Base-by-base conservation (phyloP, 2,888 invertebrate species). In the Litoditis marina region DNA sequence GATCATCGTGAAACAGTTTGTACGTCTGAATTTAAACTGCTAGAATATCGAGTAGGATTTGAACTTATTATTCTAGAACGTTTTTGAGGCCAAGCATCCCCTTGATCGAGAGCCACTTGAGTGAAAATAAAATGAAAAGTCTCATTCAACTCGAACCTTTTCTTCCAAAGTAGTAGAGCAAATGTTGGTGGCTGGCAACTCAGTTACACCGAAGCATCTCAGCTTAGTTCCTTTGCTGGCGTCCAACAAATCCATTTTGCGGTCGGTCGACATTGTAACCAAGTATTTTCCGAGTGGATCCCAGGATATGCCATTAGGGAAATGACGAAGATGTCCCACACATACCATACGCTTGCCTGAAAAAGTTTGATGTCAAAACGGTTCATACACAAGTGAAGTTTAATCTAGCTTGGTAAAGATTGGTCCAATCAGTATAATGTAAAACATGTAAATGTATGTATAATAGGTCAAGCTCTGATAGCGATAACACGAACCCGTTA, bases 1-100 rank as follows among this genome's bases (percentile, higher is more conserved):
- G 93, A 83, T 94, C 94, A 77, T 94, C 94, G 78, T 92, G 90
- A 84, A 90, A 94, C 49, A 92, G 86, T 36, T 90, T 73, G 62
- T 78, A 80, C 11, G 51, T 42, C 78, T 71, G 52, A 61, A 73
- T 56, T 22, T 30, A 62, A 46, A 36, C 16, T 16, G 44, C 16
- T 42, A 27, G 19, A n/a, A n/a, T n/a, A n/a, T n/a, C n/a, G n/a
- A n/a, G n/a, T n/a, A n/a, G n/a, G n/a, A n/a, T n/a, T n/a, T n/a
- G n/a, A n/a, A n/a, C n/a, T n/a, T n/a, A n/a, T n/a, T n/a, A n/a
- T n/a, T n/a, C n/a, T n/a, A n/a, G n/a, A n/a, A n/a, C n/a, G n/a
- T n/a, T n/a, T n/a, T n/a, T n/a, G n/a, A n/a, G n/a, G n/a, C n/a
- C n/a, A n/a, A n/a, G n/a, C n/a, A n/a, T n/a, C n/a, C n/a, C n/a